Percentiles rank a stretch among this genome's conserved stretches.
These are phyloP conservation scores for Nomada hirtipes DNA, from an alignment of 2,888 invertebrate genomes.

Conservation along the genomic window DNA sequence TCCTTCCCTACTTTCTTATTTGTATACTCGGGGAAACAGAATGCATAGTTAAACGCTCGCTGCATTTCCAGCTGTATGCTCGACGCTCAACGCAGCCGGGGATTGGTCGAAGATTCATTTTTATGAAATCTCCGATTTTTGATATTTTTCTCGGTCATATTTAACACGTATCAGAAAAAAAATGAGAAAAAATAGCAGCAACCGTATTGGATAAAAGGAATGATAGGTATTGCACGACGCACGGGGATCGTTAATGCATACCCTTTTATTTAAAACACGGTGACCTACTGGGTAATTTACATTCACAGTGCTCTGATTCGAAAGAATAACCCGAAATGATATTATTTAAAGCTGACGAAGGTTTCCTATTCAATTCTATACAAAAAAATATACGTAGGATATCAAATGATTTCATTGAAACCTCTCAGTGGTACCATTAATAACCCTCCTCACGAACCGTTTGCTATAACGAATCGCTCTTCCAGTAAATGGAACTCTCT, in stretches of 20 bases:
- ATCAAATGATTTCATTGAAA: conserved; percentile 12
- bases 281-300: conserved; percentile 18
- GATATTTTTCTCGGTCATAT: conserved; percentile 26
- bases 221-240: conserved; percentile 20
- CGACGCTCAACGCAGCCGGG: conserved; percentile 51
- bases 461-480: neutral
- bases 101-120: conserved; percentile 62
- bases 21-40: conserved; percentile 50
- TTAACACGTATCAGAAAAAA: conserved; percentile 19
- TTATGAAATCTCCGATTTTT: conserved; percentile 53
- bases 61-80: conserved; percentile 5
- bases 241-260: conserved; percentile 14
- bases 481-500: neutral
- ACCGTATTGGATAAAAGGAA: conserved; percentile 24
- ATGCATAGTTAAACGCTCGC: conserved; percentile 50
- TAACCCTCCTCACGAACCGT: neutral
- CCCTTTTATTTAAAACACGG: conserved; percentile 29
- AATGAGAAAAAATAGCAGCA: neutral
- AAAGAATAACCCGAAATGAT: neutral
- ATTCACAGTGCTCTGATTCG: neutral
- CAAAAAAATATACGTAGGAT: conserved; percentile 7
- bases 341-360: conserved; percentile 7
- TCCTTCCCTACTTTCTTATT: too few relatives aligned
- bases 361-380: neutral
- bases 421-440: conserved; percentile 1